Percentiles rank a stretch among this genome's conserved stretches.
These are phyloP conservation scores for Bilobella aurantiaca DNA, from an alignment of 1,140 invertebrate species.

Conservation along the genomic window DNA sequence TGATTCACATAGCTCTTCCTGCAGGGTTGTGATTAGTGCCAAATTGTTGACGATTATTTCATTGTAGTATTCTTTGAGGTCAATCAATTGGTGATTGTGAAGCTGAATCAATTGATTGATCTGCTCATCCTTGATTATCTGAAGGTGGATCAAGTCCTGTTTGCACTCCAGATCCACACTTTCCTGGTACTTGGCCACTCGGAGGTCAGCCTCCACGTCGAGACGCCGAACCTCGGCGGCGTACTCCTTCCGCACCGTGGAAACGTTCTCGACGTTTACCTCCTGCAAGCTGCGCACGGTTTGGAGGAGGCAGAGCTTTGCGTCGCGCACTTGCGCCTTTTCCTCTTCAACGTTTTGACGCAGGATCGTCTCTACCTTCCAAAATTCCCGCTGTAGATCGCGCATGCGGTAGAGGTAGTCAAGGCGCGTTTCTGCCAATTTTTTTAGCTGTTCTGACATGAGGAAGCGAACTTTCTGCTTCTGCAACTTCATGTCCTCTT, in stretches of 20 bases:
- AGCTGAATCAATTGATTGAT: slow-evolving; percentile 65
- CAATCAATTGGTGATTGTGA: slow-evolving; percentile 71
- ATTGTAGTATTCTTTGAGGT: slow-evolving; percentile 88
- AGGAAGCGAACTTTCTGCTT: slow-evolving; percentile 89
- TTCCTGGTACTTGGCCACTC: slow-evolving; percentile 62
- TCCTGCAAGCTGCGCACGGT: slow-evolving; percentile 22
- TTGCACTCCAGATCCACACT: slow-evolving; percentile 60
- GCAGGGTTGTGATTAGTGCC: slow-evolving; percentile 65
- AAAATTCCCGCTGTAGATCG: slow-evolving; percentile 21
- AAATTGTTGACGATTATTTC: slow-evolving; percentile 86
- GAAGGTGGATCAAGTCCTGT: slow-evolving; percentile 48
- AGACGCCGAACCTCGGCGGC: slow-evolving; percentile 15
- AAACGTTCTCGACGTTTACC: slow-evolving; percentile 11
- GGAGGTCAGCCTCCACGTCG: slow-evolving; percentile 53
- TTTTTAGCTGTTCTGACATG: slow-evolving; percentile 79
- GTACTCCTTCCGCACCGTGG: slow-evolving; percentile 17
- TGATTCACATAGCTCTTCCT: too few relatives aligned
- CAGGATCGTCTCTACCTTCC: slow-evolving; percentile 13
- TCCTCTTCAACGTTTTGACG: slow-evolving; percentile 57
- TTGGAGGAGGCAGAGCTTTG: slow-evolving; percentile 63
- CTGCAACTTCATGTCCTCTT: slow-evolving; percentile 72
- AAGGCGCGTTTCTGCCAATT: slow-evolving; percentile 53
- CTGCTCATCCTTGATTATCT: slow-evolving; percentile 80
- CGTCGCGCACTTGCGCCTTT: slow-evolving; percentile 59
- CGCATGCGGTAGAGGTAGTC: slow-evolving; percentile 26